Base-by-base conservation (phyloP, 2,113 vertebrate genomes). In the Conger conger region DNA sequence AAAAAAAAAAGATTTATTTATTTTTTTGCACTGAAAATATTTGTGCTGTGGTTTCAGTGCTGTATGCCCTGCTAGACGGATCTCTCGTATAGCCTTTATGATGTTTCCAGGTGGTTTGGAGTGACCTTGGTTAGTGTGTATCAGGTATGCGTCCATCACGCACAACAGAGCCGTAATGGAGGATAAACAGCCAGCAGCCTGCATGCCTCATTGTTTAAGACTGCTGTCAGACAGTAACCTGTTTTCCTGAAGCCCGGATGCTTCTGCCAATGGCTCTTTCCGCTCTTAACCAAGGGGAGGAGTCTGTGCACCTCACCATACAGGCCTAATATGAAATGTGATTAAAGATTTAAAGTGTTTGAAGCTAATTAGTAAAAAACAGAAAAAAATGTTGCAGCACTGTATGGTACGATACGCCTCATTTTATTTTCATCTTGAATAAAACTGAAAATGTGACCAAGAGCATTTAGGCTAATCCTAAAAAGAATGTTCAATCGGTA, bases 51-150 rank as follows among this genome's bases (percentile, higher is more conserved):
- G 40, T 37, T 18, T 27, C 77, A 40, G 35, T 79, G 17, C 40
- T 63, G 57, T 17, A 18, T 17, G 0, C 54, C 17, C 18, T 57
- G 54, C 18, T 20, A 57, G 54, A 57, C 50, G 16, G 8, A 9
- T 7, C 1, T 53, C 16, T 53, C 50, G 50, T 53, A 16, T 17
- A 18, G 54, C 57, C 17, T 42, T 79, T 79, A 13, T 30, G 6
- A 18, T 79, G 18, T 79, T 79, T 79, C 17, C 77, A 79, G 68
- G 68, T 36, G 73, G 78, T 35, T 50, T 88, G 78, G 84, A 83
- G 57, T 88, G 83, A 85, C 85, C 63, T 88, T 87, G 88, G 20
- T 83, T 82, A 76, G 6, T 86, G 88, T 85, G 50, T 88, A 87
- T 86, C 88, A 90, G 85, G 87, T 86, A 88, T 90, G 86, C 30